Conservation (phyloP, 2,888 invertebrate genomes). For the Drosophila subquinaria region DNA sequence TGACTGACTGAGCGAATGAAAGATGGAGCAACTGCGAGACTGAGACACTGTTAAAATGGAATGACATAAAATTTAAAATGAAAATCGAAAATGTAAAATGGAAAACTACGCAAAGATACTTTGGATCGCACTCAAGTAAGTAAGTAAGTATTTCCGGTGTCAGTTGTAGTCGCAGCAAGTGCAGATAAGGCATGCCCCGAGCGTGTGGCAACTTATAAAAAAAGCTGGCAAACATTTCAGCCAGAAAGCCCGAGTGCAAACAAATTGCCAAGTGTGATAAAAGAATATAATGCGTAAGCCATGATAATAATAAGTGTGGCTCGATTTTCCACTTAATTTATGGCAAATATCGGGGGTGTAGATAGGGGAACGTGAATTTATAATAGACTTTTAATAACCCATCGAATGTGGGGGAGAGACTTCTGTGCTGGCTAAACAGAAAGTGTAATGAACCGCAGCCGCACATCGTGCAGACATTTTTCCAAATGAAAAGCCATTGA, state of each 20-base stretch:
- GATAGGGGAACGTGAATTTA: constrained; percentile 62
- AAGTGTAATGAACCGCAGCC: constrained; percentile 80
- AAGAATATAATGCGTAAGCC: constrained; percentile 55
- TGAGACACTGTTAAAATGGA: constrained; percentile 34
- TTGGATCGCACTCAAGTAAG: constrained; percentile 21
- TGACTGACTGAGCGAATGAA: constrained; percentile 7
- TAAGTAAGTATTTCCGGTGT: constrained; percentile 48
- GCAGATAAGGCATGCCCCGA: constrained; percentile 57
- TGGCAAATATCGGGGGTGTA: constrained; percentile 46
- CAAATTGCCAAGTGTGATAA: constrained; percentile 69
- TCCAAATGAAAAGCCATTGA: constrained; percentile 77
- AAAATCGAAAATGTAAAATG: constrained; percentile 50
- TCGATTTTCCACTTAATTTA: constrained; percentile 78
- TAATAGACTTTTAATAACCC: constrained; percentile 79
- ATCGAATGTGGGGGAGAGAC: constrained; percentile 20
- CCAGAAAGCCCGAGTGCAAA: constrained; percentile 62
- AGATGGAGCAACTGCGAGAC: not conserved
- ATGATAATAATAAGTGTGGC: constrained; percentile 65
- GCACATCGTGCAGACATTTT: constrained; percentile 78
- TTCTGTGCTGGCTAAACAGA: constrained; percentile 64
- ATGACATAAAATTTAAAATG: constrained; percentile 53
- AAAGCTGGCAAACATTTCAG: constrained; percentile 42
- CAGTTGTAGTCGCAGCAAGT: constrained; percentile 34
- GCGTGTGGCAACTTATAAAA: constrained; percentile 21
- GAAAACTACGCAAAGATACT: constrained; percentile 32